Evolutionary conservation across 1,140 invertebrate genomes (phyloP).

Genomic region (Popillia japonica): DNA sequence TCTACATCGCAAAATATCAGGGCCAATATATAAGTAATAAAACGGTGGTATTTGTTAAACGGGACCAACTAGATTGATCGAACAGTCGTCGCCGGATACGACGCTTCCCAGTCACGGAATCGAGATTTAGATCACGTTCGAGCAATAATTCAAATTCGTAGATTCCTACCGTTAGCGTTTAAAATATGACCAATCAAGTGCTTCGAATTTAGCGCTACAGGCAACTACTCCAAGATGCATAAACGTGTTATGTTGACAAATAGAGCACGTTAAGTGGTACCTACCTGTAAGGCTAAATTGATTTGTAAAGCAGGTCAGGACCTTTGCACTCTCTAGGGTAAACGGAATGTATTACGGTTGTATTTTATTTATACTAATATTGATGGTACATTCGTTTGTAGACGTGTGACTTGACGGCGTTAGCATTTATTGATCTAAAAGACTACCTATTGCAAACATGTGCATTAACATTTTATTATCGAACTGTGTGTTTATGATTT

Average conservation of each 20-base stretch:
- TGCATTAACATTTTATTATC: too few species aligned
- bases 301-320: too few species aligned
- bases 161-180: not conserved
- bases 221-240: not conserved
- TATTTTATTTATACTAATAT: too few species aligned
- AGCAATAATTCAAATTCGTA: slow-evolving; percentile 7
- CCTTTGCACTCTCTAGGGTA: too few species aligned
- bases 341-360: too few species aligned
- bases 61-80: not conserved
- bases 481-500: too few species aligned
- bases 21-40: not conserved
- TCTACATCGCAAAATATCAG: too few species aligned
- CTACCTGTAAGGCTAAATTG: too few species aligned
- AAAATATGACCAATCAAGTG: slow-evolving; percentile 19
- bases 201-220: slow-evolving; percentile 4
- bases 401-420: too few species aligned
- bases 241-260: slow-evolving; percentile 1
- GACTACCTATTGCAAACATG: too few species aligned
- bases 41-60: not conserved
- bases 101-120: not conserved
- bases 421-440: too few species aligned
- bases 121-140: slow-evolving; percentile 9
- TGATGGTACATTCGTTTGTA: too few species aligned
- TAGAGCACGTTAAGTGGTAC: not conserved
- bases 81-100: not conserved